Evolutionary conservation across 2,113 vertebrate genomes (phyloP), one percentile per base, ranked within the genome.

Genomic region (Pterophyllum scalare): DNA sequence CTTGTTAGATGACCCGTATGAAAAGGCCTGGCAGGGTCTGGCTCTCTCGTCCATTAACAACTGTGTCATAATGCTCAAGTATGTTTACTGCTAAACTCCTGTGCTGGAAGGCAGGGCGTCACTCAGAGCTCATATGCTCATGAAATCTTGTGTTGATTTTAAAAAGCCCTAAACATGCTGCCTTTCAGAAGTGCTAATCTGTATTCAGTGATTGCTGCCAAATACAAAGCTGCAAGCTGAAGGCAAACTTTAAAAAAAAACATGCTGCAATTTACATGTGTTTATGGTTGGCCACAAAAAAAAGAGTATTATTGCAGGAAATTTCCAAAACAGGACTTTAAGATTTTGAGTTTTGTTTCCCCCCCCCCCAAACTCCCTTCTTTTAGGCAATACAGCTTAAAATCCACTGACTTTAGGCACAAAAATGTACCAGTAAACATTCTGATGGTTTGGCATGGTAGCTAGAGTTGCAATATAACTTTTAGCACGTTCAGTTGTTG

Each of bases 1-100:
- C 46, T 79, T 85, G 60, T 91, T 84, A 79, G 80, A 83, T 88
- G 87, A 87, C 79, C 87, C 83, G 57, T 54, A 3, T 85, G 75
- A 81, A 82, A 86, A 81, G 43, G 40, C 7, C 57, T 49, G 81
- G 80, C 59, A 59, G 79, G 33, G 31, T 40, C 11, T 1, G 64
- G 13, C 24, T 80, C n/a, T 64, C 14, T 76, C 31, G 6, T 58
- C 75, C 58, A 75, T 81, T 67, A 77, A 76, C 61, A 77, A 72
- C 58, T 59, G 59, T 75, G 78, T 77, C 59, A 61, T 49, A 59
- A 78, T 58, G 31, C n/a, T 59, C 22, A 7, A 74, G 54, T 40
- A 15, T 52, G 40, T 81, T 43, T 22, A 54, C 64, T 46, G 17
- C 9, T 28, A 20, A 61, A 57, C 74, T 56, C 62, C 75, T 22